Evolutionary conservation across 1,140 invertebrate genomes (phyloP).

Genomic region (Cyclargus thomasi): DNA sequence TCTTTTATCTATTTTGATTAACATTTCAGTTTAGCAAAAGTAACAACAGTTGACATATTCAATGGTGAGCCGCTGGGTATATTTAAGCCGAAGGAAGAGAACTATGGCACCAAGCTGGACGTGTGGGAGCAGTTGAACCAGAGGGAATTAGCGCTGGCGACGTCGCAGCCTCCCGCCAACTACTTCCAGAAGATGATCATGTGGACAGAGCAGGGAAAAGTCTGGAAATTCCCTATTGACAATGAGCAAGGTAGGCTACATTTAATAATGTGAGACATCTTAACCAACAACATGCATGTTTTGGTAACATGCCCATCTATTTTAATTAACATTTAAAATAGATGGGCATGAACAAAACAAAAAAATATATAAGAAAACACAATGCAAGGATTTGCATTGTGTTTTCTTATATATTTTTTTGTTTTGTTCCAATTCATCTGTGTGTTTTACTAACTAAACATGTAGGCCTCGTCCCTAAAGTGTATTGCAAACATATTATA

Average conservation of each 20-base stretch:
- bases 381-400: no score
- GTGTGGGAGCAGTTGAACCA: conserved; percentile 82
- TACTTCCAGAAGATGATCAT: conserved; percentile 94
- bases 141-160: conserved; percentile 79
- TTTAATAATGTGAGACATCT: no score
- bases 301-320: no score
- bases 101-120: conserved; percentile 72
- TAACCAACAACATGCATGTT: no score
- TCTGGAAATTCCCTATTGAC: conserved; percentile 98
- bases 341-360: no score
- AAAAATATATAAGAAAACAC: no score
- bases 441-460: no score
- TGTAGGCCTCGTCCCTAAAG: no score
- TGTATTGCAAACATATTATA: no score
- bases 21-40: conserved; percentile 34
- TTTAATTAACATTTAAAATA: no score
- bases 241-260: conserved; percentile 99
- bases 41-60: conserved; percentile 68
- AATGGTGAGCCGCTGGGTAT: conserved; percentile 76
- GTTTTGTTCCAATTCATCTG: no score
- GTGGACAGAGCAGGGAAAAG: conserved; percentile 95
- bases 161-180: conserved; percentile 86
- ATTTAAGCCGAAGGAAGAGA: conserved; percentile 64
- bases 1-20: neutral
- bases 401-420: no score